phyloP scores from a whole-genome alignment of 2,888 invertebrate genomes.

The Hypomecis atomaria region DNA sequence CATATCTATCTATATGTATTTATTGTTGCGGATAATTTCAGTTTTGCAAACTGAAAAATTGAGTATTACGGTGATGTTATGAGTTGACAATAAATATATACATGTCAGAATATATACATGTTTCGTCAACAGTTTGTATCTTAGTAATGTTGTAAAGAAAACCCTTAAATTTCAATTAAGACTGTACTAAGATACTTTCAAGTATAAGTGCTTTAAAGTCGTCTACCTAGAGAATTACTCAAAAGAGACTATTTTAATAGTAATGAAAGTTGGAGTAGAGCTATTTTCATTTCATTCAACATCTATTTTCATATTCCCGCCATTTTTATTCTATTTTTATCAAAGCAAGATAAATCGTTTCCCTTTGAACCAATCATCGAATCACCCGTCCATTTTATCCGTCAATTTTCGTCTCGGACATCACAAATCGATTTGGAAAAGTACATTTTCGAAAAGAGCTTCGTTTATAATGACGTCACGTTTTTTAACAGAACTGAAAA shows the following conservation, averaged over 20 bases:
- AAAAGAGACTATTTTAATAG: neutral
- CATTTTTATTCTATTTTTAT: slow-evolving; percentile 10
- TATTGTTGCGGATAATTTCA: too few species aligned
- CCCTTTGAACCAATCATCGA: slow-evolving; percentile 21
- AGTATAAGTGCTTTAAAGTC: too few species aligned
- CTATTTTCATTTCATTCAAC: neutral
- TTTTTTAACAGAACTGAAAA: neutral
- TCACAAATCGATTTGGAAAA: slow-evolving; percentile 32
- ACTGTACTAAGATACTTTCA: too few species aligned
- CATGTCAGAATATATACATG: too few species aligned
- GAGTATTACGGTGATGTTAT: too few species aligned
- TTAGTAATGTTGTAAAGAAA: too few species aligned
- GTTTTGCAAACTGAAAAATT: too few species aligned
- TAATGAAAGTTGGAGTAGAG: neutral
- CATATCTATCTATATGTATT: too few species aligned
- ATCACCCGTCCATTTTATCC: slow-evolving; percentile 24
- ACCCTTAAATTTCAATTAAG: too few species aligned
- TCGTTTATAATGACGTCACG: slow-evolving; percentile 1
- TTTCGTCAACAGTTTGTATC: too few species aligned
- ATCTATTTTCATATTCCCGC: neutral
- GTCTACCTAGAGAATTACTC: too few species aligned
- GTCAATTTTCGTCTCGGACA: slow-evolving; percentile 30
- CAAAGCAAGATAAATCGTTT: slow-evolving; percentile 23
- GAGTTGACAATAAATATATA: too few species aligned
- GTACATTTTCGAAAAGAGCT: slow-evolving; percentile 13